Percentiles rank a stretch among this genome's conserved stretches.
Evolutionary conservation across 2,113 vertebrate genomes (phyloP).

Genomic region (Coturnix japonica): DNA sequence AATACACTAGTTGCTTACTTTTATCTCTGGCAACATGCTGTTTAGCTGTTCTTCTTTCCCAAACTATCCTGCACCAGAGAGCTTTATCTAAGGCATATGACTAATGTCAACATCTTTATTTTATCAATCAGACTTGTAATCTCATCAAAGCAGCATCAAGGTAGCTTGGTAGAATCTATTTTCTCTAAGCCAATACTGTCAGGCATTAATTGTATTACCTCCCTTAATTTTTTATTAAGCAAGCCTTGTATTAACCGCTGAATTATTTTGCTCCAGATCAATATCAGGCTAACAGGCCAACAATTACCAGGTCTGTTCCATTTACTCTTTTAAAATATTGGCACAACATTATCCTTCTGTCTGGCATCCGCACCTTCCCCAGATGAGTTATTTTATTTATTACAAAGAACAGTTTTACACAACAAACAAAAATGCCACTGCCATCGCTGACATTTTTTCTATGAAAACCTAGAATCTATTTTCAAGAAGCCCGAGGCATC

Average conservation of each 20-base stretch:
- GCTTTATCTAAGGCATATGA: background rate
- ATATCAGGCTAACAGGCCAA: conserved; percentile 30
- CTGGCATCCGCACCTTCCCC: background rate
- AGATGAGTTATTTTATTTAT: background rate
- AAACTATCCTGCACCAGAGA: rapidly evolving
- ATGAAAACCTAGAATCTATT: conserved; percentile 28
- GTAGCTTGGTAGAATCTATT: background rate
- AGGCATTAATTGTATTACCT: conserved; percentile 35
- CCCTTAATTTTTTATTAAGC: conserved; percentile 18
- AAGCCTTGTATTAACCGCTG: conserved; percentile 9
- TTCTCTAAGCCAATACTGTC: background rate
- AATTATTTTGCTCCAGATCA: conserved; percentile 41
- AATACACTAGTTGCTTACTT: background rate
- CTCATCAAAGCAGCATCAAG: background rate
- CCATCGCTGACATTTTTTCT: background rate
- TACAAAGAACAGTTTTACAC: background rate
- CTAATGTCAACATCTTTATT: background rate
- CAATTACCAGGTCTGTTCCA: background rate
- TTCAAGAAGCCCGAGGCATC: background rate
- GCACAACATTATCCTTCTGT: background rate
- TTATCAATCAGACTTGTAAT: conserved; percentile 13
- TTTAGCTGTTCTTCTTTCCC: background rate
- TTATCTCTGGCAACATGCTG: background rate
- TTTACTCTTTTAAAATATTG: background rate
- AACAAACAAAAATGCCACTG: background rate